These are phyloP conservation scores for Reinhardtius hippoglossoides DNA, from an alignment of 2,113 vertebrate genomes.

Conservation along the genomic window DNA sequence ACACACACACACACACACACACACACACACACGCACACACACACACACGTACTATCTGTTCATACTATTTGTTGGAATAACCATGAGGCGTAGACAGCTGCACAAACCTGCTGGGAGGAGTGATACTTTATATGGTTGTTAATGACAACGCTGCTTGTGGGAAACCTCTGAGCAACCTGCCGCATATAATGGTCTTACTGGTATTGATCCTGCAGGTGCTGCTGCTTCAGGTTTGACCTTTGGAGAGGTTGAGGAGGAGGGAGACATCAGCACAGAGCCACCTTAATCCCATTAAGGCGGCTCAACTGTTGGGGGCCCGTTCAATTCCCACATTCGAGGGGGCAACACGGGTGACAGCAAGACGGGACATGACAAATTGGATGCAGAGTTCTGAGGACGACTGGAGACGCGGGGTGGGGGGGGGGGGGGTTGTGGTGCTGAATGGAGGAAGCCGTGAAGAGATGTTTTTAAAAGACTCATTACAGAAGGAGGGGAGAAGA, in stretches of 20 bases:
- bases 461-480: background rate
- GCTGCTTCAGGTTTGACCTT: slow-evolving; percentile 28
- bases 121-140: slow-evolving; percentile 10
- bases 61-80: slow-evolving; percentile 2
- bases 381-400: slow-evolving; percentile 22
- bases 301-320: slow-evolving; percentile 13
- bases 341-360: slow-evolving; percentile 37
- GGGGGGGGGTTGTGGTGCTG: slow-evolving; percentile 10
- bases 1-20: background rate
- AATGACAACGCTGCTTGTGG: slow-evolving; percentile 12
- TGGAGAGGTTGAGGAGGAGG: background rate
- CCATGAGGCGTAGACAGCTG: background rate
- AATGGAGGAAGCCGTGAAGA: slow-evolving; percentile 31
- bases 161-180: background rate
- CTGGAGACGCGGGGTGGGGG: slow-evolving; percentile 7
- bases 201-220: slow-evolving; percentile 19
- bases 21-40: background rate
- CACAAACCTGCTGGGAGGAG: background rate
- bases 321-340: slow-evolving; percentile 33
- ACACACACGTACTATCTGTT: background rate
- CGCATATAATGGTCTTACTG: slow-evolving; percentile 15
- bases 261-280: slow-evolving; percentile 1
- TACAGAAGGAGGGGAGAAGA: background rate
- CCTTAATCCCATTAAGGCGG: background rate
- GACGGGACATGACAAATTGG: slow-evolving; percentile 40